phyloP scores from a whole-genome alignment of 1,140 invertebrate genomes.

The Bemisia tabaci region DNA sequence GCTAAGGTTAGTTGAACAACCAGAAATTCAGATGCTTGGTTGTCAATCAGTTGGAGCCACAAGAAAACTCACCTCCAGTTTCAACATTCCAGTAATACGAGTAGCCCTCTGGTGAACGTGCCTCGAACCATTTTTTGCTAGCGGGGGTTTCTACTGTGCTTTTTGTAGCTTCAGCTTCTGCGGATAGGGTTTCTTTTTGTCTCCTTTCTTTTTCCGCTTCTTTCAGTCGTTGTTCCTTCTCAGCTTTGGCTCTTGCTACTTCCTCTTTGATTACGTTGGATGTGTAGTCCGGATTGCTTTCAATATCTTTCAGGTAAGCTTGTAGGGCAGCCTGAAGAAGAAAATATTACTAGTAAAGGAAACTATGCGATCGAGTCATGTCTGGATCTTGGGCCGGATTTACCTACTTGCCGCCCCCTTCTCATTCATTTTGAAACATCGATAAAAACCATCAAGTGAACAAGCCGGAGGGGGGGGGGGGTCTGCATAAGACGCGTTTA shows the following conservation, averaged over 20 bases:
- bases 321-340: constrained; percentile 51
- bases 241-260: constrained; percentile 17
- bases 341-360: constrained; percentile 11
- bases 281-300: constrained; percentile 56
- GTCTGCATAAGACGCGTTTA: no score
- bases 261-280: constrained; percentile 32
- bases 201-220: constrained; percentile 30
- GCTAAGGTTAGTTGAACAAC: no score
- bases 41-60: no score
- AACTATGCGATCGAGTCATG: not conserved
- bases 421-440: no score
- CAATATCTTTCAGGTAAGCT: constrained; percentile 65
- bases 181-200: constrained; percentile 25
- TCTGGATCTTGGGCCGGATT: not conserved
- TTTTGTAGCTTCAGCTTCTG: constrained; percentile 24
- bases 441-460: no score
- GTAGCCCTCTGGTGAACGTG: constrained; percentile 49
- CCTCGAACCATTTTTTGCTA: constrained; percentile 51
- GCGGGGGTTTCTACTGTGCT: constrained; percentile 11
- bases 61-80: constrained; percentile 59
- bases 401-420: no score
- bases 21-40: no score
- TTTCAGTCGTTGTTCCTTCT: constrained; percentile 14
- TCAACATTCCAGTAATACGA: constrained; percentile 67
- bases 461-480: no score